phyloP scores from a whole-genome alignment of 2,113 vertebrate species.

The Illadopsis cleaveri region DNA sequence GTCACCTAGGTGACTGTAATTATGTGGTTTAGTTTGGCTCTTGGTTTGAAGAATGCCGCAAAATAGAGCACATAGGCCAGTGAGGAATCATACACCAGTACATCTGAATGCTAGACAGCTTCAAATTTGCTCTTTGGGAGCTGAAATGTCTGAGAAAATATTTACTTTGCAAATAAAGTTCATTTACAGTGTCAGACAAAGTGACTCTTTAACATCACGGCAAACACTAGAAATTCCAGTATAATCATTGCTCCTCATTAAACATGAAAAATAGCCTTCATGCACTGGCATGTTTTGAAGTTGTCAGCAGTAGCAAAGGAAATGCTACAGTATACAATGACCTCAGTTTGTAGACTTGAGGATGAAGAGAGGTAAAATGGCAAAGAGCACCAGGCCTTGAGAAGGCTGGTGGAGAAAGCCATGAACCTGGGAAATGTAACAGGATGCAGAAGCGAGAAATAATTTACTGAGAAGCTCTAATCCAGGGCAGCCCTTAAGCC shows the following conservation, averaged over 20 bases:
- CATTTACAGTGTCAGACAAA: slow-evolving; percentile 34
- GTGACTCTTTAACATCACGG: slow-evolving; percentile 8
- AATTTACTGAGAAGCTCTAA: neutral
- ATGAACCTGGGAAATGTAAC: neutral
- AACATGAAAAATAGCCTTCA: slow-evolving; percentile 13
- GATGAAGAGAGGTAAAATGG: neutral
- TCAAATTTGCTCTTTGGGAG: slow-evolving; percentile 30
- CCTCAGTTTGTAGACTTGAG: neutral
- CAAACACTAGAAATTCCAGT: slow-evolving; percentile 28
- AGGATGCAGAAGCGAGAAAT: neutral
- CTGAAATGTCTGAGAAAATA: slow-evolving; percentile 48
- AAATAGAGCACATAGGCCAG: neutral
- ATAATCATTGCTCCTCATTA: slow-evolving; percentile 23
- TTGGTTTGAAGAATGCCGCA: neutral
- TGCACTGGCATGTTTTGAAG: neutral
- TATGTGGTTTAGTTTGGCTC: neutral
- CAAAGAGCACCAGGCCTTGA: neutral
- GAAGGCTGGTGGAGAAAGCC: neutral
- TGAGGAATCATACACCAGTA: neutral
- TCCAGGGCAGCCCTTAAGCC: neutral
- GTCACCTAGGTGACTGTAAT: neutral
- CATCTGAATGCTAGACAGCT: neutral
- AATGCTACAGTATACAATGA: neutral
- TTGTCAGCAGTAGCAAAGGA: neutral
- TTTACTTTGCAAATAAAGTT: slow-evolving; percentile 49